Percentiles rank a stretch among this genome's conserved stretches.
These are phyloP conservation scores for Bolinopsis microptera DNA, from an alignment of 37 sponge, comb jelly and placozoan genomes.

Conservation along the genomic window DNA sequence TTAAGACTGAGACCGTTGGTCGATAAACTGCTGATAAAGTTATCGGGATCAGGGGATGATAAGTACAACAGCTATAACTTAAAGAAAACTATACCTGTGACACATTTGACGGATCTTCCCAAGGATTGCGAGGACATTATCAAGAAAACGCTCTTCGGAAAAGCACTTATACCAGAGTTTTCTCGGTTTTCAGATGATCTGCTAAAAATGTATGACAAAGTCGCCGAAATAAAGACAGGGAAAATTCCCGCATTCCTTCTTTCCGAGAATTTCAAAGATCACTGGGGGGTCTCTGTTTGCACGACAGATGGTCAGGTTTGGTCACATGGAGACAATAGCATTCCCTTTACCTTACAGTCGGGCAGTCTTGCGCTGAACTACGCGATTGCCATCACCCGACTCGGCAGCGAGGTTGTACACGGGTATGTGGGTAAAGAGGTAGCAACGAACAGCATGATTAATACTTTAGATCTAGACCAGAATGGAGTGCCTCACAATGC, in stretches of 20 bases:
- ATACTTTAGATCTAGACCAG: neutral
- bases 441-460: neutral
- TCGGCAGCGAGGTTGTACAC: neutral
- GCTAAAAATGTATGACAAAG: neutral
- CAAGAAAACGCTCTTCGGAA: neutral
- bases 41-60: neutral
- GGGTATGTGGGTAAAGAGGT: slow-evolving; percentile 12
- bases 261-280: slow-evolving; percentile 65
- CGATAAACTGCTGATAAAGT: neutral
- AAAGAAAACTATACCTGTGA: neutral
- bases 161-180: neutral
- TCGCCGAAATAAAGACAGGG: neutral
- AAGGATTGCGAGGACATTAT: neutral
- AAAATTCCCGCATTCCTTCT: neutral
- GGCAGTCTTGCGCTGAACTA: neutral
- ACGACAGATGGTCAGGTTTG: slow-evolving; percentile 83
- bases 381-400: neutral
- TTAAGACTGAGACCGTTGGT: neutral
- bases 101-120: neutral
- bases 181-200: neutral
- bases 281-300: slow-evolving; percentile 82
- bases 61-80: neutral
- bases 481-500: neutral
- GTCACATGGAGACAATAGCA: neutral
- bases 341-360: neutral